Evolutionary conservation across 92 coral and sea anemone species (phyloP), one percentile per base, ranked within the genome.

Genomic region (Zoanthus sociatus): DNA sequence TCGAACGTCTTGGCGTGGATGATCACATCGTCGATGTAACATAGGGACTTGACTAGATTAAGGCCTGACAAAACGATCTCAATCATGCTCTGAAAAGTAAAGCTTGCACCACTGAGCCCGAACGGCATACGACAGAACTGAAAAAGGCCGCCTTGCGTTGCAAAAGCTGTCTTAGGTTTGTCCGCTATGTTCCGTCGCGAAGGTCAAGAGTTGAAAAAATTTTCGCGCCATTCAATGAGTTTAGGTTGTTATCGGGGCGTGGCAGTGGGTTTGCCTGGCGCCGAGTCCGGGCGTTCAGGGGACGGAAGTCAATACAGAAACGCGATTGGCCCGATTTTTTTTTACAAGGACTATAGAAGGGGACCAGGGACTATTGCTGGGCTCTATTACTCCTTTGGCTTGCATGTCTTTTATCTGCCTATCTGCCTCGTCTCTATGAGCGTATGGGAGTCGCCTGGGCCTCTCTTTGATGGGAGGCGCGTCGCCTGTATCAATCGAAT

Each of bases 151-250:
- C 45, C 45, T 70, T 70, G 75, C 15, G 44, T 0, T 17, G 90
- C 66, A 20, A 78, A 78, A 13, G 86, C 90, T 11, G 90, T 88
- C 42, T 70, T 87, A 30, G 77, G 56, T 78, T 58, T n/a, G n/a
- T n/a, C n/a, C n/a, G n/a, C n/a, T n/a, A n/a, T n/a, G n/a, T n/a
- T n/a, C n/a, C n/a, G n/a, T n/a, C n/a, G n/a, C n/a, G n/a, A n/a
- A n/a, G n/a, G n/a, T n/a, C n/a, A n/a, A 73, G 45, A 9, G 78
- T 73, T 18, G 31, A 45, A 32, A 73, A 73, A 14, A n/a, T 18
- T 46, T 73, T 73, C 13, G 33, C 37, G 18, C 73, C 37, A 69
- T 69, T 69, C 26, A 21, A 18, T 5, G 73, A 69, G 45, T 69
- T 47, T 30, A 69, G 9, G 73, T 10, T 69, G 9, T 69, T 4